Base-by-base conservation (phyloP, 1,140 invertebrate species). In the Caenorhabditis inopinata region DNA sequence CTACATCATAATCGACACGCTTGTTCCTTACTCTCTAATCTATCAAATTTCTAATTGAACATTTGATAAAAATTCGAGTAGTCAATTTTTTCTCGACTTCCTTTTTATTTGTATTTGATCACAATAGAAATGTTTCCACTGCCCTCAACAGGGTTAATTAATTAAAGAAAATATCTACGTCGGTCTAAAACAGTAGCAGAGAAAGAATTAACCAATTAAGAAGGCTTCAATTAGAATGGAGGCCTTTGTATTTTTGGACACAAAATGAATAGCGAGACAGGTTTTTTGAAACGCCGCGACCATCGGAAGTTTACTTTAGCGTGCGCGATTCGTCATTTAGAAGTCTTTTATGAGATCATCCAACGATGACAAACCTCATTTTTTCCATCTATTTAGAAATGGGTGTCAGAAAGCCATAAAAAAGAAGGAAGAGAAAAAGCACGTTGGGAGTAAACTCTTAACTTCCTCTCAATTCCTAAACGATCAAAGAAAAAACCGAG, bases 271-370 rank as follows among this genome's bases (percentile, higher is more conserved):
- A 32, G 58, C n/a, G 58, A 68, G 58, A 68, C 58, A 68, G 58
- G 58, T 68, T 68, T 68, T 68, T 18, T 68, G 58, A 68, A 68
- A 68, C 58, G 58, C 32, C 5, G 14, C 58, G 58, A 68, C 25
- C 58, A 27, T 68, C 58, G 58, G 58, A 68, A 68, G 58, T 68
- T 68, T 68, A 68, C 58, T 68, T 68, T 68, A n/a, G 58, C 58
- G 51, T 68, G 32, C 32, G 58, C 58, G 27, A 58, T 32, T 58
- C 51, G 51, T 29, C 35, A 32, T 38, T 38, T 35, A 68, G 32
- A 38, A 9, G 32, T 21, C 32, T 23, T 68, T 68, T 68, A 38
- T 21, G 58, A 23, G 58, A 68, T 25, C 58, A 42, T 35, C 32
- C 58, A 38, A 42, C 58, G 32, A 68, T 68, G 32, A 68, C 58